Conservation (phyloP, 2,113 vertebrate species). For the Cheilinus undulatus region DNA sequence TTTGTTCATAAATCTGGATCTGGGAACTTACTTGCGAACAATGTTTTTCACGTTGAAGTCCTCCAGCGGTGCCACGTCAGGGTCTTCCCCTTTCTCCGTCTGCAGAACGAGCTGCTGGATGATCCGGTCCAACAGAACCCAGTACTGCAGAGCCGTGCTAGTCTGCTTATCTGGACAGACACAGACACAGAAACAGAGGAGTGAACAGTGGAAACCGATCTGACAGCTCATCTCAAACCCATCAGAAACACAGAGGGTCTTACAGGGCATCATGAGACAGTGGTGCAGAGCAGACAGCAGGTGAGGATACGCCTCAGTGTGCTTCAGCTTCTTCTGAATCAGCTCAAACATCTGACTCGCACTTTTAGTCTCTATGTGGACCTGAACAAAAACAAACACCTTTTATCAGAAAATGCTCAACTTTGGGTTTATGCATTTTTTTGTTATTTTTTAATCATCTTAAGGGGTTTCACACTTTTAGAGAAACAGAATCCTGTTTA, state of each 20-base stretch:
- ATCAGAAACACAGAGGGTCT: constrained; percentile 66
- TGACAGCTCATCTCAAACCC: background rate
- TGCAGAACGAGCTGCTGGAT: constrained; percentile 98
- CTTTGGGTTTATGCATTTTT: no score
- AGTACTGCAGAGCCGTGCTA: constrained; percentile 90
- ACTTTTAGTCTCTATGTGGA: constrained; percentile 94
- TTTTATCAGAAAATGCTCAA: no score
- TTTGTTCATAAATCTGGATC: no score
- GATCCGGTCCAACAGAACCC: constrained; percentile 96
- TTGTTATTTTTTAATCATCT: no score
- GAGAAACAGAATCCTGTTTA: no score
- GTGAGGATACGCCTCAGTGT: constrained; percentile 93
- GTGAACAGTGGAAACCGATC: background rate
- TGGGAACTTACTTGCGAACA: constrained; percentile 92
- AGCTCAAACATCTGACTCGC: constrained; percentile 95
- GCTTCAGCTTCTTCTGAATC: constrained; percentile 90
- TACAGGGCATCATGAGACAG: constrained; percentile 94
- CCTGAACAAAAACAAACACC: no score
- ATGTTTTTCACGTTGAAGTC: constrained; percentile 98
- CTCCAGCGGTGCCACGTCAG: constrained; percentile 91
- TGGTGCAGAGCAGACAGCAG: constrained; percentile 93
- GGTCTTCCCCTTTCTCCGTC: constrained; percentile 94
- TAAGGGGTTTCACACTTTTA: no score
- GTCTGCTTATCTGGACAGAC: constrained; percentile 89
- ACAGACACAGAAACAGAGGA: background rate